Evolutionary conservation across 2,888 invertebrate genomes (phyloP).

Genomic region (Mamestra brassicae): DNA sequence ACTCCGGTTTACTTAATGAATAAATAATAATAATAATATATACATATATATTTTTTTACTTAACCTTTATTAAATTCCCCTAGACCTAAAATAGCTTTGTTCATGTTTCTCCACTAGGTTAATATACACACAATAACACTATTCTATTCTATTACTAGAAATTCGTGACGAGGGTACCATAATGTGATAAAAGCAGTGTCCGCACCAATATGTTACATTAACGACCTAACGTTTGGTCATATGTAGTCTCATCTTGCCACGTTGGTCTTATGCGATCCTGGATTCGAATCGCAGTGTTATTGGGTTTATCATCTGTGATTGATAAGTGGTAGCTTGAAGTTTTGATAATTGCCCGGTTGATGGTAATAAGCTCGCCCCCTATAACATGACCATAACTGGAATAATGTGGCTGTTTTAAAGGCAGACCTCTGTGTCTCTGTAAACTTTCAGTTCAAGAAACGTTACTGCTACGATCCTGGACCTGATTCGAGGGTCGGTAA

Average conservation of each 20-base stretch:
- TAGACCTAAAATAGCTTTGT: not conserved
- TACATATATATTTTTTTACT: too few species aligned
- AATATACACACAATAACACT: not conserved
- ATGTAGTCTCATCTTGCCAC: not conserved
- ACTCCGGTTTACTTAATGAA: too few species aligned
- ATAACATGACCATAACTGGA: too few species aligned
- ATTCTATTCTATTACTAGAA: conserved; percentile 15
- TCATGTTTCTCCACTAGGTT: not conserved
- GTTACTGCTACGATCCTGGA: too few species aligned
- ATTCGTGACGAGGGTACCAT: conserved; percentile 40
- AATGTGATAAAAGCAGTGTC: conserved; percentile 39
- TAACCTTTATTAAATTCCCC: not conserved
- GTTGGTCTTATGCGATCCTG: not conserved
- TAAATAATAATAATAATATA: too few species aligned
- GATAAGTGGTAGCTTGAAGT: not conserved
- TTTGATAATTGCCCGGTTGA: too few species aligned
- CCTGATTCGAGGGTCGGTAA: too few species aligned
- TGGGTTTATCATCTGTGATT: not conserved
- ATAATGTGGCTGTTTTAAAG: not conserved
- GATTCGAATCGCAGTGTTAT: not conserved
- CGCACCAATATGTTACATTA: conserved; percentile 17
- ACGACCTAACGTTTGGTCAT: conserved; percentile 29
- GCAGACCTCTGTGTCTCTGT: not conserved
- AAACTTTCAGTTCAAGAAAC: too few species aligned
- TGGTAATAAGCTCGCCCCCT: not conserved